phyloP scores from a whole-genome alignment of 2,797 vertebrate species.

The Takifugu ocellatus region DNA sequence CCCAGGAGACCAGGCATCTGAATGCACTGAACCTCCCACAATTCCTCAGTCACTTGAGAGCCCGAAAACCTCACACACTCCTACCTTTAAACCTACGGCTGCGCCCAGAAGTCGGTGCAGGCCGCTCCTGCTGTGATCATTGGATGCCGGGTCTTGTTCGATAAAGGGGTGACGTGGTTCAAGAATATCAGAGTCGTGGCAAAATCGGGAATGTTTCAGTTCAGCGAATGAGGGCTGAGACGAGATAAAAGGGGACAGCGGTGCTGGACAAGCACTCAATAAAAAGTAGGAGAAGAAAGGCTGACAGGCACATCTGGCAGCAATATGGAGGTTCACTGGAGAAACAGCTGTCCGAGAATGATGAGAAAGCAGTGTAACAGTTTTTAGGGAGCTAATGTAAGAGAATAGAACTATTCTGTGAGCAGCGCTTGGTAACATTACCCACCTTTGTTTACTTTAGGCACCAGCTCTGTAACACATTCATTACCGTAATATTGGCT shows the following conservation, averaged over 20 bases:
- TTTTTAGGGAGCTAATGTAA: too few species aligned
- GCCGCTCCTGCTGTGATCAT: slow-evolving; percentile 48
- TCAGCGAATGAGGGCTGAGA: slow-evolving; percentile 3
- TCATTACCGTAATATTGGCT: neutral
- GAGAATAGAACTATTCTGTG: too few species aligned
- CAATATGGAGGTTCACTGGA: slow-evolving; percentile 26
- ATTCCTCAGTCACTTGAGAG: slow-evolving; percentile 54
- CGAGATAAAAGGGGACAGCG: neutral
- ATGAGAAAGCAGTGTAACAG: too few species aligned
- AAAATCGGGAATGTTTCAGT: slow-evolving; percentile 6
- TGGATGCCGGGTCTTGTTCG: slow-evolving; percentile 24
- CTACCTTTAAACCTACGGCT: slow-evolving; percentile 58
- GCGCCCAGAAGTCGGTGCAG: slow-evolving; percentile 13
- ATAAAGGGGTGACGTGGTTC: slow-evolving; percentile 13
- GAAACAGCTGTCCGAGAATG: slow-evolving; percentile 15
- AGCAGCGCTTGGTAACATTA: too few species aligned
- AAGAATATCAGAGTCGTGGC: slow-evolving; percentile 14
- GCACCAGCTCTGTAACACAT: too few species aligned
- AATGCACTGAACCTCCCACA: slow-evolving; percentile 58
- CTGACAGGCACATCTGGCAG: slow-evolving; percentile 34
- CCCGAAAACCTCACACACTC: slow-evolving; percentile 66
- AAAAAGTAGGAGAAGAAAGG: neutral
- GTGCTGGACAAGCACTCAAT: slow-evolving; percentile 6
- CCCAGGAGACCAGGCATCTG: slow-evolving; percentile 50
- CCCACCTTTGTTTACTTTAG: too few species aligned